These are phyloP conservation scores for Tinea pellionella DNA, from an alignment of 2,888 invertebrate species.

Conservation along the genomic window DNA sequence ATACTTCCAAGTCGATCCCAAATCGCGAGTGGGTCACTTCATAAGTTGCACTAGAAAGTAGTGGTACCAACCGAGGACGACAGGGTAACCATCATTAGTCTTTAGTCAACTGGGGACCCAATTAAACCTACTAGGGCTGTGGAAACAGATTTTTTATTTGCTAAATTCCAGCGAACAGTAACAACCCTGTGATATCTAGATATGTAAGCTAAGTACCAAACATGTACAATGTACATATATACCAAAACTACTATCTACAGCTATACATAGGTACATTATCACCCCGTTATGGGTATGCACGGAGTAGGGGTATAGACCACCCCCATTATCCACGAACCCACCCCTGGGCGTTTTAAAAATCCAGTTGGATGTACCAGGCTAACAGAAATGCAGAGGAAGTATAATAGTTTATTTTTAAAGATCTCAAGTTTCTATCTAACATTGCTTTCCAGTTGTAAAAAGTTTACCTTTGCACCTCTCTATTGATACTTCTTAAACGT, in stretches of 20 bases:
- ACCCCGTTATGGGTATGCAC: constrained; percentile 51
- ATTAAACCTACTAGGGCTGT: too few relatives aligned
- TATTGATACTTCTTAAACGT: constrained; percentile 21
- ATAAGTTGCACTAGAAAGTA: too few relatives aligned
- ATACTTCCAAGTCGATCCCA: too few relatives aligned
- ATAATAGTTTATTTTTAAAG: constrained; percentile 62
- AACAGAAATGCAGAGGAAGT: constrained; percentile 51
- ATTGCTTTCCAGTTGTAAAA: constrained; percentile 25
- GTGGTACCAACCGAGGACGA: too few relatives aligned
- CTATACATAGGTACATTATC: constrained; percentile 55
- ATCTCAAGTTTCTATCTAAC: constrained; percentile 16
- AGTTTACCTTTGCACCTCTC: constrained; percentile 28
- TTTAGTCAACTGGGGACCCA: too few relatives aligned
- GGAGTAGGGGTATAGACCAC: constrained; percentile 29
- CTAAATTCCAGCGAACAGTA: too few relatives aligned
- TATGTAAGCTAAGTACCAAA: too few relatives aligned
- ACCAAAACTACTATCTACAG: not conserved
- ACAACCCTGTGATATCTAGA: too few relatives aligned
- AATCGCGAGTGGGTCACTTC: too few relatives aligned
- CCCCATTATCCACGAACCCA: constrained; percentile 44
- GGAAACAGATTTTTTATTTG: too few relatives aligned
- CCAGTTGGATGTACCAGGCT: constrained; percentile 52
- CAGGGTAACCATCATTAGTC: too few relatives aligned
- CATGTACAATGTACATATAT: too few relatives aligned
- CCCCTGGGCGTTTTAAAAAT: constrained; percentile 66